A percentile compares a stretch with the other conserved stretches of the same genome.
phyloP scores from a whole-genome alignment of 2,113 vertebrate species.

The Piaya cayana region DNA sequence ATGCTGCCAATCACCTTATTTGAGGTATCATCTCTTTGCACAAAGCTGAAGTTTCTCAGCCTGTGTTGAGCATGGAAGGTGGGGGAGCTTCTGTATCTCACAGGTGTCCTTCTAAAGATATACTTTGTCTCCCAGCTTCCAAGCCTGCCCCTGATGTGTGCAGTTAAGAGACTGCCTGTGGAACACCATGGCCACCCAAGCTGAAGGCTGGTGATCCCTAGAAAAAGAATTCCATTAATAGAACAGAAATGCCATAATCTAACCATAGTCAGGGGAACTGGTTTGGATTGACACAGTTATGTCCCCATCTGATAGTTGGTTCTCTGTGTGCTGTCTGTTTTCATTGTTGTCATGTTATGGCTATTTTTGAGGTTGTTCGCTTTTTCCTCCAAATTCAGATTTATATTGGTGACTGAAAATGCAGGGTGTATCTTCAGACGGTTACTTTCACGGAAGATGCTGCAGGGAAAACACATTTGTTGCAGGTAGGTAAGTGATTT shows the following conservation, averaged over 20 bases:
- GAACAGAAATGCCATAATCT: not conserved
- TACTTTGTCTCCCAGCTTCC: not conserved
- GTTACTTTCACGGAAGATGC: not conserved
- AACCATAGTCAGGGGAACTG: not conserved
- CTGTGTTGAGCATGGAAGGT: not conserved
- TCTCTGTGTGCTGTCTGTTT: not conserved
- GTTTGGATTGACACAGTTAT: not conserved
- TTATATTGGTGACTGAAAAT: not conserved
- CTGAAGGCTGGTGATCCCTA: not conserved
- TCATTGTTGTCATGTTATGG: not conserved
- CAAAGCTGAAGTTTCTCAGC: not conserved
- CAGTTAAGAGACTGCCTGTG: not conserved
- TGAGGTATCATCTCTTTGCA: slow-evolving; percentile 37
- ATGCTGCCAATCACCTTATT: slow-evolving; percentile 57
- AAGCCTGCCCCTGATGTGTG: not conserved
- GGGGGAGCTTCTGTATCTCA: not conserved
- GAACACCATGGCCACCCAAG: not conserved
- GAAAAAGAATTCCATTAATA: not conserved
- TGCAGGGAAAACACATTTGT: not conserved
- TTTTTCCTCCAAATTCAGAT: not conserved
- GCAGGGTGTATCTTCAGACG: not conserved
- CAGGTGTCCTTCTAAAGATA: not conserved
- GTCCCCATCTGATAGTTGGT: not conserved
- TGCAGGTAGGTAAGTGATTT: slow-evolving; percentile 23
- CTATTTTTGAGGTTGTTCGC: not conserved